A percentile compares a stretch with the other conserved stretches of the same genome.
Conservation (phyloP, 2,113 vertebrate species). For the Rhabdomys dilectus region DNA sequence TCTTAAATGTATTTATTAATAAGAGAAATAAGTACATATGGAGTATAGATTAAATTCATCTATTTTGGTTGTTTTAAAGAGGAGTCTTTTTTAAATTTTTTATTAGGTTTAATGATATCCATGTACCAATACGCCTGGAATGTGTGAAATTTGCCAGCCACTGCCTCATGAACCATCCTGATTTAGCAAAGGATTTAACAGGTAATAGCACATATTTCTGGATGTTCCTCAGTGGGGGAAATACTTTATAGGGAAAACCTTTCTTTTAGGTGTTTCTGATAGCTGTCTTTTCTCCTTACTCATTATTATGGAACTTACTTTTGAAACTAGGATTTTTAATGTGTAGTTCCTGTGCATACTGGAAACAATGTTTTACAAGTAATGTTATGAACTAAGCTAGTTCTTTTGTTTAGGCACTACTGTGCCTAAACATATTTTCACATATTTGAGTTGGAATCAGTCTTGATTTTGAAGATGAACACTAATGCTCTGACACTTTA, state of each 20-base stretch:
- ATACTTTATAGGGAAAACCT: background rate
- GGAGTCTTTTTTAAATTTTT: slow-evolving; percentile 59
- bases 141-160: slow-evolving; percentile 99
- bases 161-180: slow-evolving; percentile 99
- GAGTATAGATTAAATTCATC: background rate
- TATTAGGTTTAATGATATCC: slow-evolving; percentile 98
- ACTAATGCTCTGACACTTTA: slow-evolving; percentile 31
- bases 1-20: background rate
- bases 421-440: slow-evolving; percentile 4
- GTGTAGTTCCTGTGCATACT: background rate
- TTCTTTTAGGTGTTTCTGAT: background rate
- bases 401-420: slow-evolving; percentile 41
- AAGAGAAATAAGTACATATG: slow-evolving; percentile 25
- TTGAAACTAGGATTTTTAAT: slow-evolving; percentile 19
- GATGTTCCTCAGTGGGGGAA: background rate
- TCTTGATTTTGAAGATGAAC: slow-evolving; percentile 28
- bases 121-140: slow-evolving; percentile 98
- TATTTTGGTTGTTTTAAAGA: slow-evolving; percentile 74
- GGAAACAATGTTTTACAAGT: background rate
- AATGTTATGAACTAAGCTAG: background rate
- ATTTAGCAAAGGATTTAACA: slow-evolving; percentile 99
- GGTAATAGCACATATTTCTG: slow-evolving; percentile 84
- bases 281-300: background rate
- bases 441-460: background rate
- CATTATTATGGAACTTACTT: background rate